Evolutionary conservation across 2,113 vertebrate species (phyloP).

Genomic region (Ciconia stormi): DNA sequence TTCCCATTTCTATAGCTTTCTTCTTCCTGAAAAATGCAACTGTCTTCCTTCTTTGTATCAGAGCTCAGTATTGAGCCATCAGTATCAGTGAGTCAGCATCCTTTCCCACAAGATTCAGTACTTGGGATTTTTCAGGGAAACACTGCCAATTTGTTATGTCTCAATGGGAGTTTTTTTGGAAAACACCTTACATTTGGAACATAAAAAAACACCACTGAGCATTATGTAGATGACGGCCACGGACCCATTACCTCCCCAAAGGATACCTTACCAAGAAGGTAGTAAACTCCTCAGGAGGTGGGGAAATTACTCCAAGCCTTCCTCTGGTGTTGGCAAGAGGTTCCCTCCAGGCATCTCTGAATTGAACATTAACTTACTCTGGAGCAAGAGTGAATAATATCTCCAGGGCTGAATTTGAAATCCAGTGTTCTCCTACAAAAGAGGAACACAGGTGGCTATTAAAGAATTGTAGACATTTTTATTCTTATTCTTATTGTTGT

Average conservation of each 20-base stretch:
- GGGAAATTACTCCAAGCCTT: not conserved
- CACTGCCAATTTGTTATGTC: conserved; percentile 20
- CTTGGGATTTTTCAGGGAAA: conserved; percentile 57
- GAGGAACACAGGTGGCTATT: not conserved
- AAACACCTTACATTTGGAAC: conserved; percentile 55
- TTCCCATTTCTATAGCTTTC: not conserved
- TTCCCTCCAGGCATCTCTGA: not conserved
- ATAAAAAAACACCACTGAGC: not conserved
- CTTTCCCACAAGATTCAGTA: conserved; percentile 22
- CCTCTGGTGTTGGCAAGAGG: not conserved
- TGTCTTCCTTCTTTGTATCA: not conserved
- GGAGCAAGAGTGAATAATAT: not conserved
- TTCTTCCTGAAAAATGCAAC: not conserved
- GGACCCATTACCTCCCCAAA: not conserved
- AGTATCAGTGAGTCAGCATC: conserved; percentile 38
- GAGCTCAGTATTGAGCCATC: not conserved
- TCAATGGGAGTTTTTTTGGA: conserved; percentile 43
- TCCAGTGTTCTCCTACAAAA: not conserved
- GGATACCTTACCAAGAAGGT: not conserved
- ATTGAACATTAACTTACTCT: not conserved
- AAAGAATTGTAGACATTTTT: not conserved
- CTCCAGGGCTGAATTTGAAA: not conserved
- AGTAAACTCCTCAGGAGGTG: not conserved
- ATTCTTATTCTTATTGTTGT: not conserved
- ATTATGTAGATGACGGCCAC: not conserved